These are phyloP conservation scores for Drosophila recens DNA, from an alignment of 2,888 invertebrate species.

Conservation along the genomic window DNA sequence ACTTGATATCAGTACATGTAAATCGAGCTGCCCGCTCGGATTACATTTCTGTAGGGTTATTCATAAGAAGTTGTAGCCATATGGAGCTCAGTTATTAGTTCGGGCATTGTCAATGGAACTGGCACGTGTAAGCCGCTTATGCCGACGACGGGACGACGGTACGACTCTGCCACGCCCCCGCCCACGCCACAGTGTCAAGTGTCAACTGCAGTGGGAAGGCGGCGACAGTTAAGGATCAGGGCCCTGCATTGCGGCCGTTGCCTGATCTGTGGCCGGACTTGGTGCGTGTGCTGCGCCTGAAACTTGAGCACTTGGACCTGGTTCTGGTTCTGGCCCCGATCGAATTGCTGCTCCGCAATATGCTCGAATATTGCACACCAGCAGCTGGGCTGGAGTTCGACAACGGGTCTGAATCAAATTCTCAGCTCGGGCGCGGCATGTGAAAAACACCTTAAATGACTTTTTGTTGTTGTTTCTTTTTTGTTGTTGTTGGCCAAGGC, in stretches of 20 bases:
- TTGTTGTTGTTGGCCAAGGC: constrained; percentile 24
- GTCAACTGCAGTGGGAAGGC: constrained; percentile 44
- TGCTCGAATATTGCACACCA: constrained; percentile 21
- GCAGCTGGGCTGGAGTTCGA: constrained; percentile 31
- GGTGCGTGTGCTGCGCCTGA: constrained; percentile 52
- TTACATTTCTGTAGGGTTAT: constrained; percentile 43
- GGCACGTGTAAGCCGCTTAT: constrained; percentile 75
- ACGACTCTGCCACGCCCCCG: constrained; percentile 5
- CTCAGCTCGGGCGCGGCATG: constrained; percentile 51
- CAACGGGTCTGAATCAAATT: constrained; percentile 4
- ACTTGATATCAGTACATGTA: constrained; percentile 20
- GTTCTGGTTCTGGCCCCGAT: constrained; percentile 44
- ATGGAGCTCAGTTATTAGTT: background rate
- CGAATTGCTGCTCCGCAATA: constrained; percentile 47
- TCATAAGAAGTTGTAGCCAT: constrained; percentile 30
- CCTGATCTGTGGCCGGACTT: constrained; percentile 40
- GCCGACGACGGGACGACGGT: constrained; percentile 9
- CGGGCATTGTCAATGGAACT: constrained; percentile 5
- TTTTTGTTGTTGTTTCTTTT: constrained; percentile 45
- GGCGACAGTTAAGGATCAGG: constrained; percentile 48
- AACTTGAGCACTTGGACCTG: constrained; percentile 52
- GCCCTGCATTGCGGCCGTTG: constrained; percentile 6
- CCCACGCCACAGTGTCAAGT: constrained; percentile 57
- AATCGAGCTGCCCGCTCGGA: constrained; percentile 49
- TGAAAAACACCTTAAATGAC: constrained; percentile 79